Base-by-base conservation (phyloP, 2,113 vertebrate genomes). In the Tetraodon nigroviridis region DNA sequence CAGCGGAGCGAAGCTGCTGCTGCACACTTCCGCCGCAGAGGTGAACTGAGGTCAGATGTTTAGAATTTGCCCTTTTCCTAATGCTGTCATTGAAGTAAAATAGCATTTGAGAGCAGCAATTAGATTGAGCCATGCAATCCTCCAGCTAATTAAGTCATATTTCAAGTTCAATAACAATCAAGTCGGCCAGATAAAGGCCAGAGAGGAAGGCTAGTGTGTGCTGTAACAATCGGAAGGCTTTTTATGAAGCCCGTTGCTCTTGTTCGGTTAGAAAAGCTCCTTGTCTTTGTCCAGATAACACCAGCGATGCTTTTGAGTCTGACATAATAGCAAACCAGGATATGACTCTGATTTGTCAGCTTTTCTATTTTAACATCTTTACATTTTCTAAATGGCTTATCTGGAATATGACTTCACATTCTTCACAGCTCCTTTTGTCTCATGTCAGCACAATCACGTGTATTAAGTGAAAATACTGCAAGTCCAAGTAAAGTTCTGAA, bases 121-220 rank as follows among this genome's bases (percentile, higher is more conserved):
- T 81, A 80, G 79, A 85, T 85, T 73, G 75, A 73, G 63, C 63
- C n/a, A 51, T 24, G 68, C 75, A 82, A 76, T 77, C 60, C 76
- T 76, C 57, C 24, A 5, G 74, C 70, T 83, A 87, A 87, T 89
- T 79, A 87, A 87, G 85, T 86, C 81, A 86, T 85, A 86, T 86
- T 86, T 87, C 85, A 84, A 77, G 79, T 85, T 84, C 87, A 86
- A 85, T 85, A 84, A 83, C 69, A 54, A 84, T 87, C 82, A 70
- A 63, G 65, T 20, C 47, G 62, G 75, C 66, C 68, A 65, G 83
- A 86, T 81, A 84, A 86, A 88, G 80, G 80, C 79, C 79, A 76
- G 79, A 27, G 65, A 58, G 64, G 15, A 47, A 55, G 61, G 44
- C 15, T 0, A 27, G 63, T 12, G 69, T 15, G 69, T 18, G 51